Evolutionary conservation across 2,797 vertebrate species (phyloP), one percentile per base, ranked within the genome.

Genomic region (Rhabdomys pumilio): DNA sequence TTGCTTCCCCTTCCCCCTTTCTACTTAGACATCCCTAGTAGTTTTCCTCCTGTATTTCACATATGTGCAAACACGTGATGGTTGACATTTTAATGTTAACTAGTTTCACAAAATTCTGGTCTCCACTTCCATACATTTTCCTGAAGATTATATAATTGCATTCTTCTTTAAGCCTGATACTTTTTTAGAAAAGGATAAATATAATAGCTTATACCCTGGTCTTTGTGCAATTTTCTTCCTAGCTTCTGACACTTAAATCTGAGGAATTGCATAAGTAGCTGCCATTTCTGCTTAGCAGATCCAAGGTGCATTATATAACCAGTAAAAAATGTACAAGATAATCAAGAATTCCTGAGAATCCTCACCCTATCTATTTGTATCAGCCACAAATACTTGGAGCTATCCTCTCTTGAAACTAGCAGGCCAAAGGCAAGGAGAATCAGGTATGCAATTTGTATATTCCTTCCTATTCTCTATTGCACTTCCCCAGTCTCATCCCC

Each of bases 151-250:
- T 31, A 77, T 50, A 50, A 50, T 31, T 77, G 44, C 26, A 77
- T 50, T 75, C 72, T 75, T 75, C 67, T 69, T 69, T 75, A 75
- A 44, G 22, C 38, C 20, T 75, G 53, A 88, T 10, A 47, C 15
- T 94, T 44, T 92, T 24, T 89, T 85, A 67, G 31, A 50, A 59
- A 77, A 24, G 38, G 38, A 29, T 41, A 93, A 94, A 26, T 93
- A 93, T 5, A 87, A 89, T 57, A 89, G 2, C 2, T 50, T 73
- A 91, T n/a, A 14, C 55, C 50, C 61, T 44, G 20, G 73, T 67
- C 19, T 92, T 81, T 84, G 34, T 19, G 19, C 4, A 9, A 90
- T 73, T 88, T 88, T 50, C 31, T 88, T 93, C 31, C 14, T 8
- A 63, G 1, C 14, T n/a, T 65, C 24, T 89, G 50, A 92, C 22